Evolutionary conservation across 2,888 invertebrate genomes (phyloP), one percentile per base, ranked within the genome.

Genomic region (Dryococelus australis): DNA sequence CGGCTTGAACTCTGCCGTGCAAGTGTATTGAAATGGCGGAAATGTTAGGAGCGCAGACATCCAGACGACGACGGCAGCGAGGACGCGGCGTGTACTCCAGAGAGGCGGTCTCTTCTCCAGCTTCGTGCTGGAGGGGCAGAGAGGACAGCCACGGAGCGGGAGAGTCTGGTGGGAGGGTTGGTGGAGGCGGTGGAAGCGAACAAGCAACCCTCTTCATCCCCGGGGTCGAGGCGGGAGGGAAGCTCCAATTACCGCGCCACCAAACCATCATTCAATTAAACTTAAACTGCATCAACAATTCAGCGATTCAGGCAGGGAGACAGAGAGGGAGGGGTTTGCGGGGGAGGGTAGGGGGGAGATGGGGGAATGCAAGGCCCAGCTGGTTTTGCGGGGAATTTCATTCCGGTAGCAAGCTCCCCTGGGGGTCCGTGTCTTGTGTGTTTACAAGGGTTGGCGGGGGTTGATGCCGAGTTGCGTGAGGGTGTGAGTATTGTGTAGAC

Each of bases 181-280:
- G 10, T 16, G 47, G 47, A 16, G 47, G 65, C 16, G 24, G 65
- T n/a, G 65, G 65, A 8, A n/a, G 65, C 65, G 65, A 65, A 65
- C 65, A 65, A 65, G n/a, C 65, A 65, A 65, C 65, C 65, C 65
- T 65, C 65, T 65, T 65, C 65, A 65, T 65, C 65, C 65, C 47
- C 10, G 16, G 47, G 47, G 65, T 65, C n/a, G 65, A n/a, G 65
- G n/a, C 24, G 65, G n/a, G 65, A 65, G 65, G 65, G 65, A 65
- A 65, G 65, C 65, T 65, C 65, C 65, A 65, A 65, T 65, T 65
- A 65, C 65, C 65, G 65, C 65, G 65, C 65, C 65, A 65, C 65
- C 65, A 89, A 89, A 89, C 89, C 89, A 89, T 89, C 89, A 87
- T 87, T 89, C 89, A 89, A 89, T 89, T 89, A 89, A 89, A 89